Conservation (phyloP, 2,888 invertebrate genomes). For the Cosmia trapezina region DNA sequence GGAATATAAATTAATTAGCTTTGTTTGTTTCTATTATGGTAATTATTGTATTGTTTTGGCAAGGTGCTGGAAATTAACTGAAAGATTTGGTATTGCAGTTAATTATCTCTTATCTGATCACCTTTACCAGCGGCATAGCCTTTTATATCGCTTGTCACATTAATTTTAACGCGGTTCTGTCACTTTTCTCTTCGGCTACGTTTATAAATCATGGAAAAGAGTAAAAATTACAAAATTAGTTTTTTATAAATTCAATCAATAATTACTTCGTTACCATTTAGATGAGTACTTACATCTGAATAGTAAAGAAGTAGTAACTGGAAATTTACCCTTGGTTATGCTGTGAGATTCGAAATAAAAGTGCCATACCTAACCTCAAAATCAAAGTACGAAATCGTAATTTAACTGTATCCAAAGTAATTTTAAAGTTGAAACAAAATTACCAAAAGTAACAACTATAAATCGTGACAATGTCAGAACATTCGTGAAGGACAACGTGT, state of each 20-base stretch:
- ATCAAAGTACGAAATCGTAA: neutral
- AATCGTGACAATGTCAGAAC: conserved; percentile 12
- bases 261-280: neutral
- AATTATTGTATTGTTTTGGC: conserved; percentile 52
- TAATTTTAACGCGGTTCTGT: neutral
- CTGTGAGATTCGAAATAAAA: neutral
- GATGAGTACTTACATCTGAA: no score
- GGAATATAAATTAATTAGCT: conserved; percentile 62
- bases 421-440: neutral
- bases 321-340: neutral
- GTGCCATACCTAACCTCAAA: no score
- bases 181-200: neutral
- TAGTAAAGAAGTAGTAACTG: no score
- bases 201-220: neutral
- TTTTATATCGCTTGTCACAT: neutral
- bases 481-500: conserved; percentile 29
- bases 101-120: conserved; percentile 34
- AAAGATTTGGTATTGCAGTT: conserved; percentile 31
- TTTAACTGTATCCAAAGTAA: no score
- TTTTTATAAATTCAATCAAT: neutral
- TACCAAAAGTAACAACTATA: neutral
- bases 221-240: neutral
- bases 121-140: conserved; percentile 1
- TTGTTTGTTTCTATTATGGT: conserved; percentile 65
- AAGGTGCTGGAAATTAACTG: conserved; percentile 37